phyloP scores from a whole-genome alignment of 2,888 invertebrate genomes.

The Hemithea aestivaria region DNA sequence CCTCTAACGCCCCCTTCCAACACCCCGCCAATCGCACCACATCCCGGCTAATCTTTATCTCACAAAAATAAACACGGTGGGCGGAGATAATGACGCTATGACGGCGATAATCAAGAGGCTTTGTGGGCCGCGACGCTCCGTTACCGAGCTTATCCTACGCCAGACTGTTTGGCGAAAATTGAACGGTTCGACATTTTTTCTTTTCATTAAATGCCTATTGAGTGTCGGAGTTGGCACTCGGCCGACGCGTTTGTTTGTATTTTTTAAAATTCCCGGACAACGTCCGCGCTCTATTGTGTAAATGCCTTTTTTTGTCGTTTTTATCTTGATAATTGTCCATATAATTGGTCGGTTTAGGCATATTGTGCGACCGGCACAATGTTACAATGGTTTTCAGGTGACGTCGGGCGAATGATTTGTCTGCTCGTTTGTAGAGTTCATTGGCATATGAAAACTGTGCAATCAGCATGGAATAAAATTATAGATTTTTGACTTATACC shows the following conservation, averaged over 20 bases:
- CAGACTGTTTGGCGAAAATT: constrained; percentile 67
- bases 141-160: constrained; percentile 58
- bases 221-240: constrained; percentile 41
- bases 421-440: constrained; percentile 9
- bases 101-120: constrained; percentile 70
- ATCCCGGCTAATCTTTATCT: constrained; percentile 77
- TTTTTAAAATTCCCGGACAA: constrained; percentile 51
- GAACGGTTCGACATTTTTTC: constrained; percentile 44
- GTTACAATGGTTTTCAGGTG: constrained; percentile 34
- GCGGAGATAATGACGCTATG: constrained; percentile 73
- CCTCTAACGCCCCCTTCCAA: constrained; percentile 45
- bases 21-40: constrained; percentile 67
- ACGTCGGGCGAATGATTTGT: constrained; percentile 19
- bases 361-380: constrained; percentile 47
- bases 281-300: constrained; percentile 38
- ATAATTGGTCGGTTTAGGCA: constrained; percentile 68
- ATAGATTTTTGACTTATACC: no score
- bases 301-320: constrained; percentile 51
- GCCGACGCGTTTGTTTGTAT: constrained; percentile 52
- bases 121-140: constrained; percentile 68
- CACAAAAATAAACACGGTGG: constrained; percentile 77
- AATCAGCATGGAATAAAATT: neutral
- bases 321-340: constrained; percentile 70
- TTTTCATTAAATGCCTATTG: constrained; percentile 49
- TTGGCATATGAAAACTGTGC: constrained; percentile 5